Evolutionary conservation across 2,797 vertebrate genomes (phyloP).

Genomic region (Nyctibius grandis): DNA sequence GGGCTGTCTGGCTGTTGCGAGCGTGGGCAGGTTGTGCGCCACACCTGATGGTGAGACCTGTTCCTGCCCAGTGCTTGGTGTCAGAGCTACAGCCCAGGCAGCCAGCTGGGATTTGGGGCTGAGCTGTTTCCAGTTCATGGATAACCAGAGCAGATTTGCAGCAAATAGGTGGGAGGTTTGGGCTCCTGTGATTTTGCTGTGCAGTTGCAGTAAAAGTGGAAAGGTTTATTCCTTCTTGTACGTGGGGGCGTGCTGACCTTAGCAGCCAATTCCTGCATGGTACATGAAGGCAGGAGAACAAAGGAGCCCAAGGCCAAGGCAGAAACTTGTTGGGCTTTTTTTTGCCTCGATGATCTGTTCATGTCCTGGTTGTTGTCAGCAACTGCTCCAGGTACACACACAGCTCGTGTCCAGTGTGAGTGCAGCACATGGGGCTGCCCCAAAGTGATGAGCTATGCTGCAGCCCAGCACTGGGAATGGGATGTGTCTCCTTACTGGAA

Average conservation of each 20-base stretch:
- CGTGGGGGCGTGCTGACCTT: fast-evolving
- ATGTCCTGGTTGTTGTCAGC: neutral
- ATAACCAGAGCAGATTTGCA: neutral
- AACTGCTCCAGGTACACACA: fast-evolving
- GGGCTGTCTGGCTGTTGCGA: neutral
- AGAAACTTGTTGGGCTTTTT: neutral
- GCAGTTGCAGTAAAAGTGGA: neutral
- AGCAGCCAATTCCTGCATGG: neutral
- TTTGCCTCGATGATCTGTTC: neutral
- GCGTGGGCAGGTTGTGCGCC: neutral
- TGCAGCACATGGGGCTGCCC: neutral
- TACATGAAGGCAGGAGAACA: neutral
- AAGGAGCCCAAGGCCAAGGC: neutral
- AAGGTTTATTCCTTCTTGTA: neutral
- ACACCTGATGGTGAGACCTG: neutral
- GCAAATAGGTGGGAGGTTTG: neutral
- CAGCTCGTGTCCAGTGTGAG: fast-evolving
- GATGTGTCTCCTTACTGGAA: neutral
- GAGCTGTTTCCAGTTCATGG: neutral
- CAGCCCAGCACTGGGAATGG: neutral
- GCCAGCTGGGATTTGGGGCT: neutral
- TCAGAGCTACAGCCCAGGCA: neutral
- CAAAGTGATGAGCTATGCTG: neutral
- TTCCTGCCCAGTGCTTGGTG: neutral
- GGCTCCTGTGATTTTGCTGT: neutral